These are phyloP conservation scores for Heterotis niloticus DNA, from an alignment of 2,113 vertebrate genomes.

Conservation along the genomic window DNA sequence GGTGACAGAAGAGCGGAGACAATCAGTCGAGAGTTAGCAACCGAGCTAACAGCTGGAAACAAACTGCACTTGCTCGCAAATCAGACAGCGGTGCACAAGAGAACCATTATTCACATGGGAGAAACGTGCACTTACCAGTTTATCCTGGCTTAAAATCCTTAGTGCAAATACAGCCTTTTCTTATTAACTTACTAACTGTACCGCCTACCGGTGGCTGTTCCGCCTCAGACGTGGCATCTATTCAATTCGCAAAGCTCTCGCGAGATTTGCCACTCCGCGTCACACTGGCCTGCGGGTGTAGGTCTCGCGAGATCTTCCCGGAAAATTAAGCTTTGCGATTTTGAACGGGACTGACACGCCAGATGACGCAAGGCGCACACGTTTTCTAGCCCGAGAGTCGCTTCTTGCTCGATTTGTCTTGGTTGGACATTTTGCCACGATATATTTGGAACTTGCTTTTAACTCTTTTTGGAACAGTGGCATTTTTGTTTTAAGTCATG, in stretches of 20 bases:
- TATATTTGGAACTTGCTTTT: too few species aligned
- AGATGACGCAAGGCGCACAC: too few species aligned
- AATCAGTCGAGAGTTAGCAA: not conserved
- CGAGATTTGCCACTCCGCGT: constrained; percentile 29
- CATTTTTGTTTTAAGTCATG: too few species aligned
- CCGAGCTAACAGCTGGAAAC: not conserved
- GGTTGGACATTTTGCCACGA: too few species aligned
- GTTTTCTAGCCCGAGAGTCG: too few species aligned
- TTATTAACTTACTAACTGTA: not conserved
- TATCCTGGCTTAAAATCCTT: not conserved
- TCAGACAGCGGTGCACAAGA: not conserved
- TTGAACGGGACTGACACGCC: not conserved
- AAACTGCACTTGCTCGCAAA: not conserved
- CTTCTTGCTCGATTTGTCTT: too few species aligned
- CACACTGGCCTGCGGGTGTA: not conserved
- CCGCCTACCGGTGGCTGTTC: constrained; percentile 21
- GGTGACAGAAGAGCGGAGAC: too few species aligned
- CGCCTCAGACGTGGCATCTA: constrained; percentile 58
- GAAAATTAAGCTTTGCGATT: not conserved
- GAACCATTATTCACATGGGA: not conserved
- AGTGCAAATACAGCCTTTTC: not conserved
- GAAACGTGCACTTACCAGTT: constrained; percentile 19
- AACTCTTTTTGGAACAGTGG: too few species aligned
- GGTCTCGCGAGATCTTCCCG: constrained; percentile 19
- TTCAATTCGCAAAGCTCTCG: constrained; percentile 49